Base-by-base conservation (phyloP, 2,113 vertebrate genomes). In the Romanogobio albipinnatus region DNA sequence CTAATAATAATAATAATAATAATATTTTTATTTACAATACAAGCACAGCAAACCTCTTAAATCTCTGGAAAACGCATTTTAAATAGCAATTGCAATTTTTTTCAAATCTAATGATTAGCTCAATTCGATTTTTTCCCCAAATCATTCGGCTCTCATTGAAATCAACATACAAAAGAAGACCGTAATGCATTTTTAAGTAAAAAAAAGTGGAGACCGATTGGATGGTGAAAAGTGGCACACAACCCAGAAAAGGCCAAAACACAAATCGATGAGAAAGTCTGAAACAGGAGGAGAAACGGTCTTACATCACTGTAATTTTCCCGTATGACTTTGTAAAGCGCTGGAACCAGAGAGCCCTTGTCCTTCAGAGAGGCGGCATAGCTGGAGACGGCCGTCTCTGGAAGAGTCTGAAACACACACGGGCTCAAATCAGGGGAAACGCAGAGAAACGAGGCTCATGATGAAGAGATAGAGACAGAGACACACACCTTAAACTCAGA, bases 221-320 rank as follows among this genome's bases (percentile, higher is more conserved):
- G 5, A 56, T 56, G 8, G 29, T 66, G 14, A 17, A 29, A 64
- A 64, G 26, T 64, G 11, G 10, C 59, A 64, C 13, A 64, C 17
- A 70, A 19, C 17, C 36, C 33, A 22, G 1, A 22, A 70, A 10
- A 22, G 19, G 15, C 4, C 8, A 74, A 49, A 19, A 45, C 22
- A 74, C 22, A 24, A 14, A 45, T 5, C 11, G 11, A 71, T 43
- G 39, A 15, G 9, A 64, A 22, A 47, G 13, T 51, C 14, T 1
- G 51, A 53, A 14, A 53, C 43, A n/a, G n/a, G n/a, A n/a, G 24
- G 22, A 5, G 29, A 70, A 22, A 29, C 19, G 0, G 8, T 8
- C 96, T 86, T 95, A 99, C 98, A 76, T 99, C 98, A 86, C 97
- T 99, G 90, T 97, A 97, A 93, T 97, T 97, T 85, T 99, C 97